Evolutionary conservation across 92 coral and sea anemone species (phyloP), one percentile per base, ranked within the genome.

Genomic region (Diadumene lineata): DNA sequence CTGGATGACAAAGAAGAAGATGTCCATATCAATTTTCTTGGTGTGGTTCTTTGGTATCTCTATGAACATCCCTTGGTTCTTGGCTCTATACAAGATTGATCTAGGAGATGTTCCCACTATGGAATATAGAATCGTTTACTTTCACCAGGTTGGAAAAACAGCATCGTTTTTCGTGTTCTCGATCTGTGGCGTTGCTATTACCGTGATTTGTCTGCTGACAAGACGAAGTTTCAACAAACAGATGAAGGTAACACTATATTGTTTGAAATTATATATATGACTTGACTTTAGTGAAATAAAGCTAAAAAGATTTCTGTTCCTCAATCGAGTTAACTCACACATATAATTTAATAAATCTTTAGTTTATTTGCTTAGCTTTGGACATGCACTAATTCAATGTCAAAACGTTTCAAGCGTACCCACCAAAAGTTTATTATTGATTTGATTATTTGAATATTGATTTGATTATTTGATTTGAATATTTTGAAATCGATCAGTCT

Each of bases 21-120:
- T 64, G 28, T 31, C 34, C 28, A 46, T 21, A 9, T 63, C 55
- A 31, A 24, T 71, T 24, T n/a, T 26, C 8, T 46, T 38, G 25
- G 73, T 44, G 9, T 79, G 83, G 83, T 15, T 69, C 17, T 15
- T 79, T 2, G 60, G 60, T 15, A 34, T 60, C 43, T 0, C 33
- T 16, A 48, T 68, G 15, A 23, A 24, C 6, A 0, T 31, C 8
- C 70, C 83, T 1, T 70, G 75, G 77, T 38, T 31, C 15, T 18
- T 69, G 30, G 34, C 44, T 16, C 24, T 68, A 15, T 25, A 6
- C 63, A 60, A 60, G 28, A 31, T 66, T 43, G 56, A 69, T 31
- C 60, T 79, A 16, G 83, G 76, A 34, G 72, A 79, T 25, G 77
- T 30, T 6, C 78, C 84, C 17, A 76, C 73, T 0, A 64, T 23